Evolutionary conservation across 2,888 invertebrate genomes (phyloP).

Genomic region (Physocephala rufipes): DNA sequence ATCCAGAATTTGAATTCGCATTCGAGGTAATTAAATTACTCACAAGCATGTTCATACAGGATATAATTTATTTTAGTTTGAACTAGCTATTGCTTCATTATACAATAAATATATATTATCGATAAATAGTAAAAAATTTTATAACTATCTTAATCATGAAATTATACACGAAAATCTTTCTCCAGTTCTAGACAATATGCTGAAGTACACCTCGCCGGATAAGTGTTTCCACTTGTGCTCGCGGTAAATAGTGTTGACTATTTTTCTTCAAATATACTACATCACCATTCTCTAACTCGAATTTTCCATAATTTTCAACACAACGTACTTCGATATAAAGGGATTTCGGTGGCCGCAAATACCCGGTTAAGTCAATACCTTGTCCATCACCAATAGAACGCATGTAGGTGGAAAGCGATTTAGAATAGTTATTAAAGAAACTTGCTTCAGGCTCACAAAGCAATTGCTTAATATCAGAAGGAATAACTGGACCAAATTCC

Average conservation of each 20-base stretch:
- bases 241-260: conserved; percentile 88
- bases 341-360: conserved; percentile 90
- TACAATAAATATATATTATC: no score
- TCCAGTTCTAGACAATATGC: conserved; percentile 70
- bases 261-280: conserved; percentile 88
- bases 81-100: no score
- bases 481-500: conserved; percentile 94
- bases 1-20: background rate
- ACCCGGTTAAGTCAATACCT: conserved; percentile 86
- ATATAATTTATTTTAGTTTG: no score
- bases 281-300: conserved; percentile 94
- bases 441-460: conserved; percentile 83
- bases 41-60: no score
- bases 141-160: no score
- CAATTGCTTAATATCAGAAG: conserved; percentile 81
- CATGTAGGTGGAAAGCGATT: conserved; percentile 88
- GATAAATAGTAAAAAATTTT: no score
- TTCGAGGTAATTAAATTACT: no score
- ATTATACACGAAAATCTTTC: no score
- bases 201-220: conserved; percentile 89
- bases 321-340: conserved; percentile 93
- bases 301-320: conserved; percentile 88
- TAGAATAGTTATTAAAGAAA: conserved; percentile 91
- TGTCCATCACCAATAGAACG: conserved; percentile 83
- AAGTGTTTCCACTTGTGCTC: conserved; percentile 88